Evolutionary conservation across 30 jellyfish, hydroid and myxozoan genomes (phyloP).

Genomic region (Aurelia coerulea): DNA sequence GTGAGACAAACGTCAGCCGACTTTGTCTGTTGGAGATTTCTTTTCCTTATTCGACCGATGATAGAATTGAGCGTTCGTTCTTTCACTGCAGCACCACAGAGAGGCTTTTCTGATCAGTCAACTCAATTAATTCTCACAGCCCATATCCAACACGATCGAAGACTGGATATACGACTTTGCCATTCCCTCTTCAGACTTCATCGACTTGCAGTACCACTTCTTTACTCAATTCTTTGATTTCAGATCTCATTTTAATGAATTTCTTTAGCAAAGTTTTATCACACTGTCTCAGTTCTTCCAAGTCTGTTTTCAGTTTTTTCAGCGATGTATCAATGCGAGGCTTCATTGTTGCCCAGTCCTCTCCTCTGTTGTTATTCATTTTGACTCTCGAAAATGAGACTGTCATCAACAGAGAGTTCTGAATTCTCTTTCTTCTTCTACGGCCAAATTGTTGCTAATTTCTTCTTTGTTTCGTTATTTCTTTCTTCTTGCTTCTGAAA

Average conservation of each 20-base stretch:
- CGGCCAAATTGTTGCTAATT: neutral
- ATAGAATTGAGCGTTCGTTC: too few species aligned
- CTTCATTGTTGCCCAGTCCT: conserved; percentile 58
- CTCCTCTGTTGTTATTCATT: conserved; percentile 46
- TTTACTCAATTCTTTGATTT: conserved; percentile 57
- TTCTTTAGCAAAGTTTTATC: conserved; percentile 48
- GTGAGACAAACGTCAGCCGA: too few species aligned
- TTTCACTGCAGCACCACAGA: too few species aligned
- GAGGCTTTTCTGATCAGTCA: too few species aligned
- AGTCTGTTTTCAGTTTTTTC: conserved; percentile 26
- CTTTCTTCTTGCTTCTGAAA: too few species aligned
- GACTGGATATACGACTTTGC: too few species aligned
- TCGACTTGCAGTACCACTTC: conserved; percentile 11
- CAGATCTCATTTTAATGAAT: conserved; percentile 61
- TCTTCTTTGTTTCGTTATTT: neutral
- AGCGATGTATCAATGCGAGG: conserved; percentile 60
- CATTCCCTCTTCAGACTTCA: neutral
- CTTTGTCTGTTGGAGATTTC: too few species aligned
- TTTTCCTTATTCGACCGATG: too few species aligned
- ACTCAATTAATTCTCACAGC: too few species aligned
- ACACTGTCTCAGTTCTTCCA: conserved; percentile 51
- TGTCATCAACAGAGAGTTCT: too few species aligned
- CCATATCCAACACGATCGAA: too few species aligned
- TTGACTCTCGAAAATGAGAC: neutral
- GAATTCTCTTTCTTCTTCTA: too few species aligned